Evolutionary conservation across 2,888 invertebrate genomes (phyloP).

Genomic region (Leucoptera coffeella): DNA sequence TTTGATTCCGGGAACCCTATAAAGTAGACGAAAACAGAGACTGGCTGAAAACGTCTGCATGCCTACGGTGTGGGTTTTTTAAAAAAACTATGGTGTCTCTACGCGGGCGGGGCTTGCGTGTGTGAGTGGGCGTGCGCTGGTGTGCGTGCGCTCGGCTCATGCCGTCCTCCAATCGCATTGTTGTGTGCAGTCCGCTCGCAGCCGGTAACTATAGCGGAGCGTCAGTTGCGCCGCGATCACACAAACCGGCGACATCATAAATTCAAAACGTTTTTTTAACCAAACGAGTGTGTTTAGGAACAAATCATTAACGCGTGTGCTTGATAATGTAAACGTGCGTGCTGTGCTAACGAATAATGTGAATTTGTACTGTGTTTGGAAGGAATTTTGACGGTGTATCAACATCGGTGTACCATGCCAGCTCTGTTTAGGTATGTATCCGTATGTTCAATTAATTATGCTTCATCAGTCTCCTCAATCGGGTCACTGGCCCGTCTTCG

Average conservation of each 20-base stretch:
- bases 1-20: conserved; percentile 24
- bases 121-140: conserved; percentile 20
- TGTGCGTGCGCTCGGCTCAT: conserved; percentile 10
- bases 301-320: conserved; percentile 24
- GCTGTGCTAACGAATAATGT: conserved; percentile 36
- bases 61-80: conserved; percentile 52
- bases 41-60: conserved; percentile 52
- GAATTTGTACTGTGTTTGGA: conserved; percentile 34
- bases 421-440: conserved; percentile 45
- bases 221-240: conserved; percentile 19
- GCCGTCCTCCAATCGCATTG: conserved; percentile 31
- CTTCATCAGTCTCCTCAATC: conserved; percentile 27
- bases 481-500: conserved; percentile 41
- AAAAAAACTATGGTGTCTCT: conserved; percentile 19
- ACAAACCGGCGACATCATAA: conserved; percentile 42
- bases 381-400: conserved; percentile 23
- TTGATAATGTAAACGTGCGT: conserved; percentile 45
- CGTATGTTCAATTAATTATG: conserved; percentile 41
- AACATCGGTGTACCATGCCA: conserved; percentile 30
- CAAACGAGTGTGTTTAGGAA: conserved; percentile 42
- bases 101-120: conserved; percentile 17
- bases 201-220: conserved; percentile 22
- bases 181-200: conserved; percentile 44
- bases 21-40: conserved; percentile 52
- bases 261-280: too few species aligned